Base-by-base conservation (phyloP, 1,140 invertebrate genomes). In the Berghia stephanieae region DNA sequence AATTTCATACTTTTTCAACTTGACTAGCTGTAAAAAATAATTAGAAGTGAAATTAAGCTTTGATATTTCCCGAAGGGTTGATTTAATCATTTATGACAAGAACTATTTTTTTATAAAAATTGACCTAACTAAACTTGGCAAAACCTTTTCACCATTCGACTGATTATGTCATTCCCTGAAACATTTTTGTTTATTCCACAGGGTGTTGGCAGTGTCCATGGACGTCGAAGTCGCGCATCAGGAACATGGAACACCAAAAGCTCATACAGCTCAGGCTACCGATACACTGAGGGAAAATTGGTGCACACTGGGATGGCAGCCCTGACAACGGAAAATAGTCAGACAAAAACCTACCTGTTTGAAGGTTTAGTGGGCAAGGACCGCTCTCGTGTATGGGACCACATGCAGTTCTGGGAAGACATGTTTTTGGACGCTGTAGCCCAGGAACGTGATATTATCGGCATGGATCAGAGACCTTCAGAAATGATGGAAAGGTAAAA, bases 361-460 rank as follows among this genome's bases (percentile, higher is more conserved):
- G 96, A 98, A 91, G 96, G 95, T 36, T 79, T 90, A 13, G 76
- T 87, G 8, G 84, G 92, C 2, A 95, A 94, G 86, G 93, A 94
- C 66, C 91, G 96, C 80, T 95, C 94, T 3, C 92, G 93, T 44
- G 88, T 99, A n/a, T 99, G 98, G 98, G 97, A 99, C 89, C 96
- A 99, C 91, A 98, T 99, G 95, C 96, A 99, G 86, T 99, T 99
- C 90, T 99, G 98, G 98, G 98, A 99, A 90, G 98, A 99, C 89
- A 95, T 96, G 0, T 99, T 99, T 87, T 91, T 99, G 36, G 98
- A 99, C 90, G 97, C 98, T 0, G 98, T 99, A 0, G 98, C 98
- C 67, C 97, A 99, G 89, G 98, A 99, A 88, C 91, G 98, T 70
- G 98, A 99, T 87, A 96, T 99, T 92, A 96, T 99, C 79, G 98